Percentiles rank a stretch among this genome's conserved stretches.
Evolutionary conservation across 2,888 invertebrate species (phyloP).

Genomic region (Microctonus brassicae): DNA sequence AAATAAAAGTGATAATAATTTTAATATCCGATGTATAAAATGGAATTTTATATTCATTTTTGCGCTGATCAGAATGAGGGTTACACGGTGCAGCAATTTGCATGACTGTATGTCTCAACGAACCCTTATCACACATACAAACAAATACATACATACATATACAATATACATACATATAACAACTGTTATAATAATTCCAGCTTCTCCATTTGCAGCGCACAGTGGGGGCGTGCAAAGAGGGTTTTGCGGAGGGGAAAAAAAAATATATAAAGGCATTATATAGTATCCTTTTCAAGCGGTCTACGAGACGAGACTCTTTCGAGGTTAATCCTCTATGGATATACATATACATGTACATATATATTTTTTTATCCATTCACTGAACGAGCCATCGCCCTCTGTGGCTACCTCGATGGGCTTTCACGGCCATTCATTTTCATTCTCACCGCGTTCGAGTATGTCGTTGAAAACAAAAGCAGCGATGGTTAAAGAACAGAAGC

Average conservation of each 20-base stretch:
- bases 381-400: background rate
- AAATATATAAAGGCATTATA: background rate
- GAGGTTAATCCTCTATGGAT: background rate
- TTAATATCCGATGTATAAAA: conserved; percentile 27
- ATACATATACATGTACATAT: background rate
- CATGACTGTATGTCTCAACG: conserved; percentile 46
- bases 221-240: conserved; percentile 6
- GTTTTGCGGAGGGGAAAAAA: background rate
- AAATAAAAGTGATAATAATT: background rate
- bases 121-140: conserved; percentile 48
- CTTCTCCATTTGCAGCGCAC: background rate
- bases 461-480: conserved; percentile 28
- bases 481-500: conserved; percentile 26
- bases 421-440: conserved; percentile 20
- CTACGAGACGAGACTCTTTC: conserved; percentile 14
- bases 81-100: conserved; percentile 45
- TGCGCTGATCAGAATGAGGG: conserved; percentile 18
- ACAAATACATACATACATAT: background rate
- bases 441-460: background rate
- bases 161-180: no score
- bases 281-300: conserved; percentile 26
- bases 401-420: conserved; percentile 2
- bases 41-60: conserved; percentile 41
- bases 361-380: conserved; percentile 10
- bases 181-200: background rate